These are phyloP conservation scores for Centrocercus urophasianus DNA, from an alignment of 2,113 vertebrate genomes.

Conservation along the genomic window DNA sequence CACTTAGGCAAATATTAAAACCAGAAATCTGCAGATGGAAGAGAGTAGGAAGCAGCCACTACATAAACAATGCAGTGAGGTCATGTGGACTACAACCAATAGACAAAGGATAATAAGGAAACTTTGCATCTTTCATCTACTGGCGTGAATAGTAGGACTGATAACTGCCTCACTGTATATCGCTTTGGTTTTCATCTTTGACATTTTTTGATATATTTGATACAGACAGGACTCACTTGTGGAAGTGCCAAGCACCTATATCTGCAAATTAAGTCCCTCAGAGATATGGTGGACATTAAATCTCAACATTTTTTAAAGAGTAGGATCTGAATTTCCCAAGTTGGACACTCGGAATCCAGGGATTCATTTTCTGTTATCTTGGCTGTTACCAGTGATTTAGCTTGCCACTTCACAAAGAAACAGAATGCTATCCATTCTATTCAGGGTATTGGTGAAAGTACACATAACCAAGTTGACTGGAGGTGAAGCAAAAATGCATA, in stretches of 20 bases:
- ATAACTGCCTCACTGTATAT: background rate
- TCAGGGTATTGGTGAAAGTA: background rate
- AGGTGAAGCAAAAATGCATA: background rate
- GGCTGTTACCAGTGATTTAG: background rate
- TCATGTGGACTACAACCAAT: background rate
- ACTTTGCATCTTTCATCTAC: background rate
- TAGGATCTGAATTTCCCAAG: background rate
- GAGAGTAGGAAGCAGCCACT: background rate
- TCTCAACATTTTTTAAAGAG: background rate
- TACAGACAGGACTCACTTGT: background rate
- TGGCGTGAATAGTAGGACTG: background rate
- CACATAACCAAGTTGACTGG: background rate
- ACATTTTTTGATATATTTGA: background rate
- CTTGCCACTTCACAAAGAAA: background rate
- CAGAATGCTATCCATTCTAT: background rate
- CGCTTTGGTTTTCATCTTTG: background rate
- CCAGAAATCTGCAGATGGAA: background rate
- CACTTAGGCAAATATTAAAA: background rate
- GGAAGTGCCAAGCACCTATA: background rate
- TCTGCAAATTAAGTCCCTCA: background rate
- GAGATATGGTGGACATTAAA: background rate
- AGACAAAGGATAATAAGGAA: background rate
- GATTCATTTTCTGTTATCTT: background rate
- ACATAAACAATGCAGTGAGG: background rate
- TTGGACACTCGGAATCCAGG: background rate